Evolutionary conservation across 2,888 invertebrate genomes (phyloP), one percentile per base, ranked within the genome.

Genomic region (Mermis nigrescens): DNA sequence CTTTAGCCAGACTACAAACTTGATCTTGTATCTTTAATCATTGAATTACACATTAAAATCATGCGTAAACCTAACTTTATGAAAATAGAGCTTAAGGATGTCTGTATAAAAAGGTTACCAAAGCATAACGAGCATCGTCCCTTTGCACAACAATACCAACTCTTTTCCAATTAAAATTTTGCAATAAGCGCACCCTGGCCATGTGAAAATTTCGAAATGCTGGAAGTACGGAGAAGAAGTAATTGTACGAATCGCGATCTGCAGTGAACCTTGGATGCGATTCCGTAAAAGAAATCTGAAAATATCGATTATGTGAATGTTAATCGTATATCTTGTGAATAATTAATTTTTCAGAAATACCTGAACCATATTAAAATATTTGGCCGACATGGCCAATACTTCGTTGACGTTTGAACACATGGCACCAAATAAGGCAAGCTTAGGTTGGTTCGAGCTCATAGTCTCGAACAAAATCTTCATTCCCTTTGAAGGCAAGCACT

Each of bases 321-420:
- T n/a, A n/a, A n/a, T n/a, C n/a, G n/a, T n/a, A n/a, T n/a, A n/a
- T n/a, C n/a, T n/a, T n/a, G n/a, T n/a, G n/a, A n/a, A n/a, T 24
- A 31, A 24, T 31, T 51, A 7, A 7, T 12, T 51, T 51, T 12
- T 22, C 15, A 4, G 4, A 48, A 69, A 71, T 76, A 86, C 86
- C 82, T 91, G 92, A 0, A 89, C 87, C 58, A 98, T 80, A 72
- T 90, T 86, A 91, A 94, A 98, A 74, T 90, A 91, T 69, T 89
- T 89, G 59, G 90, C 87, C 2, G 91, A 90, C 76, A 92, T 90
- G 7, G 92, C 92, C 64, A 94, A 89, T 48, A 92, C 91, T 74
- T 92, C 91, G 0, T 92, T 94, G 66, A 94, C 92, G 72, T 87
- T 85, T 0, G 90, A 90, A 75, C 94, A 94, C 2, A 91, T 90